These are phyloP conservation scores for Tringa solitaria DNA, from an alignment of 2,113 vertebrate species.

Conservation along the genomic window DNA sequence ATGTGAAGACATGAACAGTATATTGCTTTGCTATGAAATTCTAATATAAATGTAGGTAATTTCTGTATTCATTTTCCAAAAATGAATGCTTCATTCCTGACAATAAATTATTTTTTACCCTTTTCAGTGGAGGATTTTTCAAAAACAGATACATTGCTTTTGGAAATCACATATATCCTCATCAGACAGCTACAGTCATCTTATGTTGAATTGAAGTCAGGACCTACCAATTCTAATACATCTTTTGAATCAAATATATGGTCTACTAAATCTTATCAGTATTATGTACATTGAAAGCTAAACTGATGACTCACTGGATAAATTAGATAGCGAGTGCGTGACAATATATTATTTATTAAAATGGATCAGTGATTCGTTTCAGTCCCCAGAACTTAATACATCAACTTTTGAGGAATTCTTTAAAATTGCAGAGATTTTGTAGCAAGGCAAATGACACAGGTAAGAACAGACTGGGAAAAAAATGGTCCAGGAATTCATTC, in stretches of 20 bases:
- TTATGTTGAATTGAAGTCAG: conserved; percentile 1
- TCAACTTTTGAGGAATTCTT: background rate
- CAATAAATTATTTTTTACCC: background rate
- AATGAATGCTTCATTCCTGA: conserved; percentile 5
- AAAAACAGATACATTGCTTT: conserved; percentile 18
- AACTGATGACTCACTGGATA: conserved; percentile 40
- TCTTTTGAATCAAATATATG: conserved; percentile 46
- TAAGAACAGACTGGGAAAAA: background rate
- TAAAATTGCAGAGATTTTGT: background rate
- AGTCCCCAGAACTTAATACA: conserved; percentile 7
- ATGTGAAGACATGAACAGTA: background rate
- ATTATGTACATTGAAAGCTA: conserved; percentile 43
- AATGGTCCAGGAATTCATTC: background rate
- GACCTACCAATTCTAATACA: conserved; percentile 33
- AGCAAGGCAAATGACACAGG: background rate
- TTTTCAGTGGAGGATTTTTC: conserved; percentile 4
- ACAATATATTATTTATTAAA: conserved; percentile 53
- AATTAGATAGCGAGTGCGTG: conserved; percentile 31
- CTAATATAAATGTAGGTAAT: background rate
- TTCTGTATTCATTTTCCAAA: conserved; percentile 19
- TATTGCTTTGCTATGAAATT: conserved; percentile 4
- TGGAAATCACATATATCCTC: conserved; percentile 34
- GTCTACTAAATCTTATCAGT: conserved; percentile 41
- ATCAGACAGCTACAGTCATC: conserved; percentile 31
- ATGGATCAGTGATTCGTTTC: background rate